Conservation (phyloP, 2,888 invertebrate genomes). For the Eupeodes latifasciatus region DNA sequence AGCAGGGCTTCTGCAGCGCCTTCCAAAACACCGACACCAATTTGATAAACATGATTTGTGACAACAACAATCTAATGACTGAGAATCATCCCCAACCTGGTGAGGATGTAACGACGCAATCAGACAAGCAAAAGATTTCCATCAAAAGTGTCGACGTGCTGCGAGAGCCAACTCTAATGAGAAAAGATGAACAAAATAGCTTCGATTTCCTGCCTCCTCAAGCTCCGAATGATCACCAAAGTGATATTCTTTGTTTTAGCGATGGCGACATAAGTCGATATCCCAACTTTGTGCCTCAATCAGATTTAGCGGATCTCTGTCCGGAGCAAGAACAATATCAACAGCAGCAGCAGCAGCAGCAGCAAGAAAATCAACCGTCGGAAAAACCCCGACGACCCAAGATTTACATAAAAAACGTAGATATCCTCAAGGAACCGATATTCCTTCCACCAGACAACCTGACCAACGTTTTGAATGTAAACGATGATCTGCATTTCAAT, state of each 20-base stretch:
- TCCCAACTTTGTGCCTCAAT: constrained; percentile 51
- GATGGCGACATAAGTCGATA: constrained; percentile 48
- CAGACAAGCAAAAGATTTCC: constrained; percentile 82
- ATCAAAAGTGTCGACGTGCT: constrained; percentile 83
- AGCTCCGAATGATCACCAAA: constrained; percentile 34
- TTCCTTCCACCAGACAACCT: constrained; percentile 78
- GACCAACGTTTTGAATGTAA: constrained; percentile 72
- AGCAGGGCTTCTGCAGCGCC: constrained; percentile 43
- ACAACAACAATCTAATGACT: constrained; percentile 38
- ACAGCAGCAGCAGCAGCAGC: neutral
- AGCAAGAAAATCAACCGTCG: constrained; percentile 22
- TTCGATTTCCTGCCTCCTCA: constrained; percentile 54
- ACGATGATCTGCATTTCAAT: constrained; percentile 75
- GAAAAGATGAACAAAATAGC: constrained; percentile 79
- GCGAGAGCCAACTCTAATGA: constrained; percentile 80
- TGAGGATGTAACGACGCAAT: constrained; percentile 27
- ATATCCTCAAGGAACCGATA: constrained; percentile 82
- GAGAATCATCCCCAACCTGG: constrained; percentile 7
- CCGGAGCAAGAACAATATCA: constrained; percentile 3
- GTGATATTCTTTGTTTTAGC: constrained; percentile 51
- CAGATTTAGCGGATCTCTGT: constrained; percentile 46
- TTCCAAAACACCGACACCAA: constrained; percentile 56
- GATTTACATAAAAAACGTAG: constrained; percentile 84
- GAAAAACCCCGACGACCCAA: constrained; percentile 81
- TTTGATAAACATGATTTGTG: constrained; percentile 70